Percentiles rank a stretch among this genome's conserved stretches.
phyloP scores from a whole-genome alignment of 2,113 vertebrate genomes.

The Opisthocomus hoazin region DNA sequence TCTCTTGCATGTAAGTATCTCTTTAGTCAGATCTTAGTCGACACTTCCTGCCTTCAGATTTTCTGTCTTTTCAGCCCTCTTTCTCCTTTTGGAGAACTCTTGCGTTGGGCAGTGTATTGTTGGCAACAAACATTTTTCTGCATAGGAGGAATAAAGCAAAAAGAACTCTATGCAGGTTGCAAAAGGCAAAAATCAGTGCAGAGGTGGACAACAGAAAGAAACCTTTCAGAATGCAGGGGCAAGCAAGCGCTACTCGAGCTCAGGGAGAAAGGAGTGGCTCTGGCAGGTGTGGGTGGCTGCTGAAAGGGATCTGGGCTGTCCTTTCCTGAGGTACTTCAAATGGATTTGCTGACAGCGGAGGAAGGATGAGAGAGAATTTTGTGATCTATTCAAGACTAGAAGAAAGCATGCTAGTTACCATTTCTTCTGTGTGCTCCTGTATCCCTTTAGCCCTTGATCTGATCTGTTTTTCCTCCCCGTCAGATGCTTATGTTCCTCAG shows the following conservation, averaged over 20 bases:
- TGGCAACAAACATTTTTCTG: background rate
- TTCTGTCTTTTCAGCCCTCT: background rate
- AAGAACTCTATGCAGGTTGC: background rate
- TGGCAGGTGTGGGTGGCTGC: background rate
- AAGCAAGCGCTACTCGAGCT: fast-evolving
- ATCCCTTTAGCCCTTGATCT: background rate
- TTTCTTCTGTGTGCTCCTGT: background rate
- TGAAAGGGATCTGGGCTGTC: background rate
- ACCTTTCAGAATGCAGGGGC: background rate
- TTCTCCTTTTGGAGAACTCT: background rate
- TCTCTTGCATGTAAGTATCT: background rate
- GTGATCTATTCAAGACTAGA: background rate
- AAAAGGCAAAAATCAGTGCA: background rate
- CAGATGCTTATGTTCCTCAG: background rate
- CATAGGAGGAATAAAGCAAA: background rate
- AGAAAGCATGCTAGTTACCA: background rate
- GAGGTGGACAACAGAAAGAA: background rate
- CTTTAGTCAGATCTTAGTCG: background rate
- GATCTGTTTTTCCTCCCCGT: background rate
- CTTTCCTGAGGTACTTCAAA: background rate
- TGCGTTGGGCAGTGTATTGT: background rate
- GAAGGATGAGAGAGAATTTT: background rate
- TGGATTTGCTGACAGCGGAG: background rate
- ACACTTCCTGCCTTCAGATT: background rate
- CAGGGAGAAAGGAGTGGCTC: background rate